Conservation (phyloP, 2,113 vertebrate genomes). For the Oreochromis niloticus region DNA sequence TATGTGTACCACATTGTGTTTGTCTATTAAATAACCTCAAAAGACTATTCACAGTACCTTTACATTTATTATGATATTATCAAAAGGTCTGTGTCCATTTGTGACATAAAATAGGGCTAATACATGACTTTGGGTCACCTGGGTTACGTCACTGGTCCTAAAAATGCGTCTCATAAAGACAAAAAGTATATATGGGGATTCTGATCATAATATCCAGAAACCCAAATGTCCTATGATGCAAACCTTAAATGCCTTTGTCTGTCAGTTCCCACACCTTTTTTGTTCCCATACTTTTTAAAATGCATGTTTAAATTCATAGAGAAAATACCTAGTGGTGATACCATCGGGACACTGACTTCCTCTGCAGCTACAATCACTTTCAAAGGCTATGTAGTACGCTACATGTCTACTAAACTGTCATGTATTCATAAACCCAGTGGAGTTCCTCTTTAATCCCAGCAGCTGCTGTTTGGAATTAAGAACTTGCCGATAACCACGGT, state of each 20-base stretch:
- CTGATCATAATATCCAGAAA: neutral
- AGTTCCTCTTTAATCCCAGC: neutral
- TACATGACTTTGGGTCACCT: neutral
- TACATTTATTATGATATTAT: neutral
- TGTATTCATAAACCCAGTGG: neutral
- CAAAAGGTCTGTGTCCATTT: neutral
- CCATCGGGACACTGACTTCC: too few relatives aligned
- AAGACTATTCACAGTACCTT: neutral
- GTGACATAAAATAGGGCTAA: neutral
- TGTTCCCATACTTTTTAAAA: neutral
- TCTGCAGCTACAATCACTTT: neutral
- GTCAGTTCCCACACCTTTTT: neutral
- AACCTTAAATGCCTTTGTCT: neutral
- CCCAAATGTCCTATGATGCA: fast-evolving
- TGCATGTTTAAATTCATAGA: neutral
- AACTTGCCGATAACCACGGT: neutral
- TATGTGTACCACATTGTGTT: neutral
- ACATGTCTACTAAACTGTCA: neutral
- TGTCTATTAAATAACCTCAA: neutral
- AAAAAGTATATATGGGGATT: neutral
- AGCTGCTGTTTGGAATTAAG: neutral
- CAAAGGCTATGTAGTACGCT: too few relatives aligned
- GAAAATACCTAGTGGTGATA: too few relatives aligned
- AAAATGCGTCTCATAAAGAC: neutral
- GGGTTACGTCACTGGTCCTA: neutral